Percentiles rank a stretch among this genome's conserved stretches.
Conservation (phyloP, 2,797 vertebrate species). For the Neosilurus mollespiculum region DNA sequence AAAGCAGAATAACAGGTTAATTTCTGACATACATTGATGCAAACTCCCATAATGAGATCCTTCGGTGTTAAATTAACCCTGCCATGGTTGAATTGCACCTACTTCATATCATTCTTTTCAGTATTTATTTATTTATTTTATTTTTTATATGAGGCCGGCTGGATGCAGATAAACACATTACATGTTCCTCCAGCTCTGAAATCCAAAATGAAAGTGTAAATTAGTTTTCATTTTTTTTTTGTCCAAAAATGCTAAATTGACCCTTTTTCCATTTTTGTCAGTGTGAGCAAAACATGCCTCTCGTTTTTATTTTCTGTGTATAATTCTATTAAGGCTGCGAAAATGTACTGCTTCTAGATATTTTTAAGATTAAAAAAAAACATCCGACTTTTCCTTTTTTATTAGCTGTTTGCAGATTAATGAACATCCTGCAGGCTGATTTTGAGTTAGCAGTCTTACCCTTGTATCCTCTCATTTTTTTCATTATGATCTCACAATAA, state of each 20-base stretch:
- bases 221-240: not conserved
- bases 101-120: not conserved
- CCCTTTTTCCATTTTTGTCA: not conserved
- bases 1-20: not conserved
- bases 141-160: not conserved
- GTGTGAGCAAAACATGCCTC: not conserved
- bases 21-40: not conserved
- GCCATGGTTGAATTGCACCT: not conserved
- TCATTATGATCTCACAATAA: not conserved
- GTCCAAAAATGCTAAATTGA: not conserved
- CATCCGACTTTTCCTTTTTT: not conserved
- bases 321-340: not conserved
- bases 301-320: not conserved
- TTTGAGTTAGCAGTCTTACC: not conserved
- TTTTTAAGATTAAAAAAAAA: not conserved
- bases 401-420: not conserved
- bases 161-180: not conserved
- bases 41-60: not conserved
- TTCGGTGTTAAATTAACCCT: conserved; percentile 1
- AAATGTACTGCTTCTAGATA: not conserved
- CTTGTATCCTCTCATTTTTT: not conserved
- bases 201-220: not conserved
- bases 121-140: not conserved
- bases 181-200: not conserved
- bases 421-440: not conserved